phyloP scores from a whole-genome alignment of 2,888 invertebrate genomes.

The Scaptomyza caliginosa region DNA sequence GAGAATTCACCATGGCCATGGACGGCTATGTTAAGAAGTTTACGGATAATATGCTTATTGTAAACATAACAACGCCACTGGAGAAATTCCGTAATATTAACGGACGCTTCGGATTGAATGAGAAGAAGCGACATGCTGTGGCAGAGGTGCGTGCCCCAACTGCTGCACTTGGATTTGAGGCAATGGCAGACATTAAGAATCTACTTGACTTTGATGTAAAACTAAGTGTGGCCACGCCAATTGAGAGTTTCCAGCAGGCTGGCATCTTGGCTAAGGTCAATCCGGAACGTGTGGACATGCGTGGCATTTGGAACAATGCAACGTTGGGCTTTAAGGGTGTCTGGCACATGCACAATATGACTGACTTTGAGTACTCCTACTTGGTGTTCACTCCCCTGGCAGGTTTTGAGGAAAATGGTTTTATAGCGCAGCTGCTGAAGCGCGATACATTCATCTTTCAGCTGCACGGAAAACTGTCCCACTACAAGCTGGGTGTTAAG shows the following conservation, averaged over 20 bases:
- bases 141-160: constrained; percentile 89
- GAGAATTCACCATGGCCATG: constrained; percentile 87
- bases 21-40: constrained; percentile 89
- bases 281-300: constrained; percentile 89
- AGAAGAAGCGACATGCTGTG: constrained; percentile 88
- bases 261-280: constrained; percentile 89
- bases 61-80: constrained; percentile 90
- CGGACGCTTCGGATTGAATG: constrained; percentile 89
- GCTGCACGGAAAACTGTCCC: constrained; percentile 88
- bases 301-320: constrained; percentile 90
- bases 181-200: constrained; percentile 87
- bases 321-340: constrained; percentile 91
- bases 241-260: constrained; percentile 88
- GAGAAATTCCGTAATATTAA: constrained; percentile 88
- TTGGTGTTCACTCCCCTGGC: constrained; percentile 91
- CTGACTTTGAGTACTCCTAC: constrained; percentile 91
- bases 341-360: constrained; percentile 86
- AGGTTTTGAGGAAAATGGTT: constrained; percentile 90
- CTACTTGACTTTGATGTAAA: constrained; percentile 90
- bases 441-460: constrained; percentile 88
- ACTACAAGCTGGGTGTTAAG: constrained; percentile 86
- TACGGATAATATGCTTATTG: constrained; percentile 89
- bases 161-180: constrained; percentile 89
- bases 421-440: constrained; percentile 88
- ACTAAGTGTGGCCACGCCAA: constrained; percentile 89